Evolutionary conservation across 2,888 invertebrate species (phyloP).

Genomic region (Agonum fuliginosum): DNA sequence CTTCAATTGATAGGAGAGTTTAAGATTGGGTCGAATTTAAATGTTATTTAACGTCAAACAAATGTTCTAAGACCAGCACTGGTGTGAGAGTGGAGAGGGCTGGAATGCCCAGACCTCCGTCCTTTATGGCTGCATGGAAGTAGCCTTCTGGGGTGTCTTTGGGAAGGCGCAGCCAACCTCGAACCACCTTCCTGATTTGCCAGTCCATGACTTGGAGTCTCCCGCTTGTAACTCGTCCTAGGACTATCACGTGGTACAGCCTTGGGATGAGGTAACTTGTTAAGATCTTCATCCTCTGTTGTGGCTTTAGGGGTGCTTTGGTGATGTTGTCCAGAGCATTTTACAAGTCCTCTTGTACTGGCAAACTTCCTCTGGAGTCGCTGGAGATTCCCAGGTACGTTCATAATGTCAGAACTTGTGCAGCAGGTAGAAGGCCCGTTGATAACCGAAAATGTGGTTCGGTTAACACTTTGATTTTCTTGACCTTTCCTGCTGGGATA

Average conservation of each 20-base stretch:
- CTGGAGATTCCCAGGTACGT: conserved; percentile 66
- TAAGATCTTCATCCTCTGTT: conserved; percentile 63
- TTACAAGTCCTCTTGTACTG: conserved; percentile 35
- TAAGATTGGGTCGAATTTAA: too few species aligned
- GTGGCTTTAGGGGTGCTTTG: conserved; percentile 66
- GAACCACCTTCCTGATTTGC: conserved; percentile 64
- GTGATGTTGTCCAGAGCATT: conserved; percentile 63
- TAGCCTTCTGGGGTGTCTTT: conserved; percentile 66
- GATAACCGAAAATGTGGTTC: neutral
- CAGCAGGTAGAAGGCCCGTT: neutral
- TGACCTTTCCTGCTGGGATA: neutral
- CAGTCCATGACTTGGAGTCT: conserved; percentile 65
- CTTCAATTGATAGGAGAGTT: too few species aligned
- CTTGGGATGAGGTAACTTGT: conserved; percentile 64
- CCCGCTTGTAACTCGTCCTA: conserved; percentile 61
- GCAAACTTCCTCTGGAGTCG: conserved; percentile 62
- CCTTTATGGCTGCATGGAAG: conserved; percentile 65
- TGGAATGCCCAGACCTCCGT: conserved; percentile 63
- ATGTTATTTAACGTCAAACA: too few species aligned
- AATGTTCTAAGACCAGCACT: too few species aligned
- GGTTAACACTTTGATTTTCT: neutral
- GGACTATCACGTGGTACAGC: conserved; percentile 65
- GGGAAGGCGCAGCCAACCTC: conserved; percentile 67
- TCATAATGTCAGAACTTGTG: neutral
- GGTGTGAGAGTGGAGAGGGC: conserved; percentile 64